Evolutionary conservation across 2,113 vertebrate species (phyloP), one percentile per base, ranked within the genome.

Genomic region (Ceyx margarethae): DNA sequence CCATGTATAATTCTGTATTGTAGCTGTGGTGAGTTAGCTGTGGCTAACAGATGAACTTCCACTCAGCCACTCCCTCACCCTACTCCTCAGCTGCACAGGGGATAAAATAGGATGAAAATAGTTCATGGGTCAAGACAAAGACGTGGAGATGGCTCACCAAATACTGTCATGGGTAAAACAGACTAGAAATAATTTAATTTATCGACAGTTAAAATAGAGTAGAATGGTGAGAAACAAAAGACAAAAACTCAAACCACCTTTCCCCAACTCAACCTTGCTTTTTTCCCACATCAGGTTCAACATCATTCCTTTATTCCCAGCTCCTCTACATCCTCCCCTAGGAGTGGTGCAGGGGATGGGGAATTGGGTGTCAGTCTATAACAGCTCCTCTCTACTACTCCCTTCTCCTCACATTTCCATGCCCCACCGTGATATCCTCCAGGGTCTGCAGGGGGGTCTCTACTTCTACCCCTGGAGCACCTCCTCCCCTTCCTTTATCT

Each of bases 211-310:
- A 81, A 69, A 81, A 75, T 29, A 25, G 14, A 57, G 50, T 9
- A 61, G 5, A 35, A 61, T 51, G 11, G 20, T 57, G 60, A 61
- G 45, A 84, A 84, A 77, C 6, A 65, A 56, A 51, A 53, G 9
- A 26, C 15, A 81, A 60, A 60, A 81, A 13, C 6, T n/a, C 46
- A 84, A 76, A 73, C 4, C 4, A 50, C 14, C 20, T 64, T 1
- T 2, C 4, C 16, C 6, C 3, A 6, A 3, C 10, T 6, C 33
- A 45, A 11, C 5, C 2, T 3, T 10, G 1, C 19, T 15, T 42
- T 64, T 33, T 56, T 18, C 0, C 1, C 21, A 50, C 48, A 50
- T 50, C 48, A 60, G 16, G 9, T 11, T 79, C 11, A 29, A 42
- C 15, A 37, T 53, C 2, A 60, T 5, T 85, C n/a, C 50, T 56